Evolutionary conservation across 2,888 invertebrate genomes (phyloP).

Genomic region (Lucinisca nassula): DNA sequence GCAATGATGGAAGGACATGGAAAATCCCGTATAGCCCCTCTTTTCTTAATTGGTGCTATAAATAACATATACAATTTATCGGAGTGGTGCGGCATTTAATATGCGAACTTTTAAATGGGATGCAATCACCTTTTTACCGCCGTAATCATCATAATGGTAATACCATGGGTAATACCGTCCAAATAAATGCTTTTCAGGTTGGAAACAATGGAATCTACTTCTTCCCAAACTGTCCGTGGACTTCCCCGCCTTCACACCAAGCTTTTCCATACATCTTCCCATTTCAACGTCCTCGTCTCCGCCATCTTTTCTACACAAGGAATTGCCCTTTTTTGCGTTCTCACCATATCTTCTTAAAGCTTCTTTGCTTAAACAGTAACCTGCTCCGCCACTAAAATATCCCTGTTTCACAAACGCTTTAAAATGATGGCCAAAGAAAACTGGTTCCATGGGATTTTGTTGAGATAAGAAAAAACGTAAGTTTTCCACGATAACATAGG

Average conservation of each 20-base stretch:
- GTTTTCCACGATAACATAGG: slow-evolving; percentile 98
- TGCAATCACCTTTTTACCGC: slow-evolving; percentile 78
- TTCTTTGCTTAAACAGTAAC: slow-evolving; percentile 96
- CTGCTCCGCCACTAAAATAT: slow-evolving; percentile 89
- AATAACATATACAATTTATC: too few species aligned
- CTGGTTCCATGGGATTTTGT: slow-evolving; percentile 90
- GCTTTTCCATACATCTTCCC: slow-evolving; percentile 79
- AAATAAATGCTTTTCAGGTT: slow-evolving; percentile 78
- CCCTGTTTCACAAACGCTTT: slow-evolving; percentile 82
- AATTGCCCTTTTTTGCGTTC: slow-evolving; percentile 87
- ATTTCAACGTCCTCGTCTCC: slow-evolving; percentile 83
- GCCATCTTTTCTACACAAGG: slow-evolving; percentile 61
- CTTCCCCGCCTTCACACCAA: slow-evolving; percentile 79
- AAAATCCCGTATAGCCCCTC: too few species aligned
- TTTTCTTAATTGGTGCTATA: too few species aligned
- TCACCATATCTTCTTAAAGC: slow-evolving; percentile 93
- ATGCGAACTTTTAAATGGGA: too few species aligned
- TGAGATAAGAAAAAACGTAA: slow-evolving; percentile 91
- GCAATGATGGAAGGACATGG: too few species aligned
- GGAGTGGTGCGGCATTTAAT: too few species aligned
- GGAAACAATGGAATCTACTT: slow-evolving; percentile 84
- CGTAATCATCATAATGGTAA: slow-evolving; percentile 78
- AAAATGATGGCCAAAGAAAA: slow-evolving; percentile 92
- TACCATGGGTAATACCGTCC: slow-evolving; percentile 84
- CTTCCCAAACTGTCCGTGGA: slow-evolving; percentile 79